Conservation (phyloP, 2,797 vertebrate species). For the Silurus lanzhouensis region DNA sequence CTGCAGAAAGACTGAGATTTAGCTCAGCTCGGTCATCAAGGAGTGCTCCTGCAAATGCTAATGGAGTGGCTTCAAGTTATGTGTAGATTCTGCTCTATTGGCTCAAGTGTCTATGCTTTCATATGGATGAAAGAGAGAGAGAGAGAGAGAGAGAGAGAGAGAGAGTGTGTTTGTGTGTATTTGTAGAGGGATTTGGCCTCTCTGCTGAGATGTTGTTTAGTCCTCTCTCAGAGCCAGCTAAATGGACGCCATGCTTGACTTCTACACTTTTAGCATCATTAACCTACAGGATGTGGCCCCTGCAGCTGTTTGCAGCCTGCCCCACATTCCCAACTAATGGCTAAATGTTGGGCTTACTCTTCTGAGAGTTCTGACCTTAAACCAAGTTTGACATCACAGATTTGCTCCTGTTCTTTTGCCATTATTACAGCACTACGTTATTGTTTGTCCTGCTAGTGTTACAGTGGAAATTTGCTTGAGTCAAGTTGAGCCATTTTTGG, state of each 20-base stretch:
- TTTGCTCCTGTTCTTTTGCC: conserved; percentile 74
- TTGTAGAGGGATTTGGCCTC: conserved; percentile 21
- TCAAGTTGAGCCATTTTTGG: conserved; percentile 23
- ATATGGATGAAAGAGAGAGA: conserved; percentile 22
- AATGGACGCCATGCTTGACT: conserved; percentile 76
- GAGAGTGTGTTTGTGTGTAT: not conserved
- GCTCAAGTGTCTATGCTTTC: conserved; percentile 56
- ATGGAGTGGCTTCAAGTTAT: conserved; percentile 28
- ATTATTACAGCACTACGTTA: conserved; percentile 68
- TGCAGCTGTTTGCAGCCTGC: conserved; percentile 76
- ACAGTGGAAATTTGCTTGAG: not conserved
- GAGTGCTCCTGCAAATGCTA: conserved; percentile 29
- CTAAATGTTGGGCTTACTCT: conserved; percentile 76
- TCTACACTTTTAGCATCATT: conserved; percentile 82
- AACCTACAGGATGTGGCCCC: conserved; percentile 82
- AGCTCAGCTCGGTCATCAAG: conserved; percentile 58
- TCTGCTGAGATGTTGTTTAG: conserved; percentile 67
- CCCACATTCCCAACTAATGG: conserved; percentile 70
- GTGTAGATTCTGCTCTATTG: conserved; percentile 43
- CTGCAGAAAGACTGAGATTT: conserved; percentile 65
- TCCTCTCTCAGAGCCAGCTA: conserved; percentile 64
- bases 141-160: not conserved
- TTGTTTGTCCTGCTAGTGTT: conserved; percentile 69
- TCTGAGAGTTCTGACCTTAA: conserved; percentile 77
- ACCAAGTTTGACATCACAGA: conserved; percentile 75